These are phyloP conservation scores for Himantopus leucocephalus DNA, from an alignment of 2,113 vertebrate genomes.

Conservation along the genomic window DNA sequence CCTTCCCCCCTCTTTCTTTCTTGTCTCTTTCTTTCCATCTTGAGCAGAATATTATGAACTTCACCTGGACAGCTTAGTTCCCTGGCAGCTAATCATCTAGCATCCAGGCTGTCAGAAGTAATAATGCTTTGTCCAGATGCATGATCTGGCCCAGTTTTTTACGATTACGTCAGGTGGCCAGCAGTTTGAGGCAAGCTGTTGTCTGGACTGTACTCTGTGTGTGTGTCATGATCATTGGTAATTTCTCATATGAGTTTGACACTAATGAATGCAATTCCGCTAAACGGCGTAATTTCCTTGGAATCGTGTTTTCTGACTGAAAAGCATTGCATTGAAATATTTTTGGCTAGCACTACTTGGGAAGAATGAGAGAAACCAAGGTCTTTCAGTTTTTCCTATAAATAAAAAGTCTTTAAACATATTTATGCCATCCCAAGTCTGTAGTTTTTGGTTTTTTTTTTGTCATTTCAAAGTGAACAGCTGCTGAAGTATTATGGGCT, in stretches of 20 bases:
- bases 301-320: not conserved
- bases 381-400: slow-evolving; percentile 4
- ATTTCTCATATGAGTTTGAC: not conserved
- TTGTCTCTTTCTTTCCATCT: not conserved
- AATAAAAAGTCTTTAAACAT: not conserved
- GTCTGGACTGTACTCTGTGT: not conserved
- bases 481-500: slow-evolving; percentile 79
- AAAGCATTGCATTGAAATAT: slow-evolving; percentile 3
- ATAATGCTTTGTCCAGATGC: not conserved
- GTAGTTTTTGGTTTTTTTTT: slow-evolving; percentile 64
- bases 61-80: not conserved
- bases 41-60: not conserved
- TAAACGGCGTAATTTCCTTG: not conserved
- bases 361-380: not conserved
- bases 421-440: slow-evolving; percentile 51
- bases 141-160: not conserved
- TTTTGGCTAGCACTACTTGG: slow-evolving; percentile 22
- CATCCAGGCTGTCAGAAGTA: not conserved
- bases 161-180: not conserved
- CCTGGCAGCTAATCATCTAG: not conserved
- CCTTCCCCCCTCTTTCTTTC: not conserved
- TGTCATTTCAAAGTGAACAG: slow-evolving; percentile 79
- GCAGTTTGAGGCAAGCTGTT: not conserved
- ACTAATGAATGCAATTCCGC: not conserved
- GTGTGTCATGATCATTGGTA: not conserved